Evolutionary conservation across 1,140 invertebrate genomes (phyloP).

Genomic region (Drosophila kanapiae): DNA sequence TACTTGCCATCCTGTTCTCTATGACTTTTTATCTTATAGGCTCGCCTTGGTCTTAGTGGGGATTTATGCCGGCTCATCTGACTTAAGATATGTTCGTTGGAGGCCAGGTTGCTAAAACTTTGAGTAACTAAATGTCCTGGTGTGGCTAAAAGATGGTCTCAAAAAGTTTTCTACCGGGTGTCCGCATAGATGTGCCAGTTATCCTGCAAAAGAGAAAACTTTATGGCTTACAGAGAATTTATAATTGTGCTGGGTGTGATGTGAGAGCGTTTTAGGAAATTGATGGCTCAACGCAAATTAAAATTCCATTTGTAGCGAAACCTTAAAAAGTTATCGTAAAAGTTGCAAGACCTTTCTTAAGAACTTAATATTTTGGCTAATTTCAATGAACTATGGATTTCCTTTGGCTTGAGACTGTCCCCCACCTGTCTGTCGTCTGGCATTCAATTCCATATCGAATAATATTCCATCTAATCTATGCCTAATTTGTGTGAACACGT

Average conservation of each 20-base stretch:
- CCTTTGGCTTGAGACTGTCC: background rate
- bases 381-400: slow-evolving; percentile 10
- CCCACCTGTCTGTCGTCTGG: slow-evolving; percentile 5
- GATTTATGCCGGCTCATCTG: slow-evolving; percentile 47
- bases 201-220: slow-evolving; percentile 15
- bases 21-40: slow-evolving; percentile 31
- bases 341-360: background rate
- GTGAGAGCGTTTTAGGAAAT: slow-evolving; percentile 28
- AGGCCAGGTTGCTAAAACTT: slow-evolving; percentile 42
- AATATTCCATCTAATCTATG: slow-evolving; percentile 53
- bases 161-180: slow-evolving; percentile 28
- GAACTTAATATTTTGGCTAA: background rate
- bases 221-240: slow-evolving; percentile 48
- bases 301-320: slow-evolving; percentile 9
- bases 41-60: slow-evolving; percentile 34
- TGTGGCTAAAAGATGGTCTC: slow-evolving; percentile 20
- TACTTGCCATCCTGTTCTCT: background rate
- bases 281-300: slow-evolving; percentile 42
- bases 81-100: slow-evolving; percentile 28
- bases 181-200: slow-evolving; percentile 14
- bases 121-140: slow-evolving; percentile 54
- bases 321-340: background rate
- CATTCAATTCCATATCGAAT: slow-evolving; percentile 39
- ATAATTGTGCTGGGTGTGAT: slow-evolving; percentile 33
- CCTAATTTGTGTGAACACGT: slow-evolving; percentile 60